Evolutionary conservation across 2,797 vertebrate genomes (phyloP).

Genomic region (Acestrorhynchus altus): DNA sequence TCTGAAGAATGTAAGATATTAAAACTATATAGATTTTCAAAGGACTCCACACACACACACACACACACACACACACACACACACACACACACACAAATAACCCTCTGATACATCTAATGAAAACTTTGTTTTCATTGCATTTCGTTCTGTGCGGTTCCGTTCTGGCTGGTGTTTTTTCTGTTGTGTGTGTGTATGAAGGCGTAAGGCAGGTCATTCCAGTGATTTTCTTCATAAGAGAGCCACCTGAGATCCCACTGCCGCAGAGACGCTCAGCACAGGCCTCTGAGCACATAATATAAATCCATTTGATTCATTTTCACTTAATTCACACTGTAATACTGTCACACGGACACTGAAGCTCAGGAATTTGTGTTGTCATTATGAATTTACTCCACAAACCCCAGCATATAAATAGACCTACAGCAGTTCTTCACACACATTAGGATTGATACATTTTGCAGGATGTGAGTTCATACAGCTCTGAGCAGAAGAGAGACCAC

Average conservation of each 20-base stretch:
- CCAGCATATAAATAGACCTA: neutral
- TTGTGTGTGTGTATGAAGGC: neutral
- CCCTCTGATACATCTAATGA: neutral
- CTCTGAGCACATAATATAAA: neutral
- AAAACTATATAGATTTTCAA: neutral
- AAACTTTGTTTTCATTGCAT: too few species aligned
- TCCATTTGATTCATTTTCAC: neutral
- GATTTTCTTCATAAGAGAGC: neutral
- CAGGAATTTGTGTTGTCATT: neutral
- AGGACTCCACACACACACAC: neutral
- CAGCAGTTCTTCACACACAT: neutral
- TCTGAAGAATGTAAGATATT: neutral
- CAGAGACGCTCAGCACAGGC: conserved; percentile 1
- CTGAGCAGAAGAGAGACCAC: too few species aligned
- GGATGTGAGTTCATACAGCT: neutral
- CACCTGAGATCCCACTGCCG: conserved; percentile 39
- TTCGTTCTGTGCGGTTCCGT: neutral
- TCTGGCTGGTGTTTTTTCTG: neutral
- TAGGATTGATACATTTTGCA: neutral
- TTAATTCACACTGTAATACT: neutral
- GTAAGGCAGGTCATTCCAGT: conserved; percentile 2
- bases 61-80: neutral
- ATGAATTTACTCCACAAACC: neutral
- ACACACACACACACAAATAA: neutral
- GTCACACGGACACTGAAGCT: neutral